Percentiles rank a stretch among this genome's conserved stretches.
Evolutionary conservation across 1,140 invertebrate genomes (phyloP).

Genomic region (Eurosta solidaginis): DNA sequence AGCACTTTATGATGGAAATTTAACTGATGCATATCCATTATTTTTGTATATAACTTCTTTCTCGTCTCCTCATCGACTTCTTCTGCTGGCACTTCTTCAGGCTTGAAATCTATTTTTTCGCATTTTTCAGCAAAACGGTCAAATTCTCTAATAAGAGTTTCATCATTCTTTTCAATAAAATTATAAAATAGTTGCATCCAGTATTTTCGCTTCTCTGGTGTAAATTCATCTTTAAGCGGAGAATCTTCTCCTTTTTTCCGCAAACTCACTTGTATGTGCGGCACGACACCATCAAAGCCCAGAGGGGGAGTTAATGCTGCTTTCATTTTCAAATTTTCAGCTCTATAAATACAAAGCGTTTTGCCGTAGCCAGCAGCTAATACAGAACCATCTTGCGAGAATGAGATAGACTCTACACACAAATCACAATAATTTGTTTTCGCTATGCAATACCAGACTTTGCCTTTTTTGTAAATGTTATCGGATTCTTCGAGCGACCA

Average conservation of each 20-base stretch:
- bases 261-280: constrained; percentile 39
- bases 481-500: constrained; percentile 68
- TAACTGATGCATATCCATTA: constrained; percentile 52
- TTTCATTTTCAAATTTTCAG: constrained; percentile 64
- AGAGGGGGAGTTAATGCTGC: constrained; percentile 58
- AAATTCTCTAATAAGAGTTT: constrained; percentile 42
- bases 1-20: constrained; percentile 52
- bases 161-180: constrained; percentile 45
- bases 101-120: not conserved
- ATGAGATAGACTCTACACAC: constrained; percentile 64
- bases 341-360: constrained; percentile 74
- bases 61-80: constrained; percentile 29
- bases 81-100: not conserved
- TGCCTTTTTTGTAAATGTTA: constrained; percentile 63
- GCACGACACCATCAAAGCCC: constrained; percentile 46
- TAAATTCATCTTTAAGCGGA: constrained; percentile 33
- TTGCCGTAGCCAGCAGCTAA: constrained; percentile 73
- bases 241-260: constrained; percentile 35
- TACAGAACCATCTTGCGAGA: constrained; percentile 78
- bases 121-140: constrained; percentile 23
- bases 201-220: constrained; percentile 43
- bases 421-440: constrained; percentile 69
- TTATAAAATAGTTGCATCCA: constrained; percentile 42
- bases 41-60: constrained; percentile 40
- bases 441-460: constrained; percentile 70